phyloP scores from a whole-genome alignment of 1,140 invertebrate species.

The Steinernema khuongi region DNA sequence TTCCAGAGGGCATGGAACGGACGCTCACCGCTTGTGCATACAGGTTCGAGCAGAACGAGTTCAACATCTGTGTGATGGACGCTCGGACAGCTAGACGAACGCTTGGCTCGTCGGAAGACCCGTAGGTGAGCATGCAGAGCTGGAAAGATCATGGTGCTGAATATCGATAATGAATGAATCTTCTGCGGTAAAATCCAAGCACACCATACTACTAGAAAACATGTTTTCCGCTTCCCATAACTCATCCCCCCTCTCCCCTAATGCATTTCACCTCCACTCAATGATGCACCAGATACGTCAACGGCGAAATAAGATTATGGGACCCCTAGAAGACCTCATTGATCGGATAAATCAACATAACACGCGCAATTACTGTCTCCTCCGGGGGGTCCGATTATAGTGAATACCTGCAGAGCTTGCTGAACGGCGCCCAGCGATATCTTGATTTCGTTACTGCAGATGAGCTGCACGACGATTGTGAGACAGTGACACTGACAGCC shows the following conservation, averaged over 20 bases:
- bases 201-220: too few species aligned
- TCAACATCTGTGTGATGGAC: background rate
- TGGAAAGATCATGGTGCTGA: background rate
- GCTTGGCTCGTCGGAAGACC: background rate
- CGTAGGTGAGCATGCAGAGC: conserved; percentile 8
- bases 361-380: too few species aligned
- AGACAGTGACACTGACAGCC: conserved; percentile 9
- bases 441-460: background rate
- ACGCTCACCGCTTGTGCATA: background rate
- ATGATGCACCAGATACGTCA: too few species aligned
- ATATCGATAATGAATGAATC: too few species aligned
- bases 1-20: background rate
- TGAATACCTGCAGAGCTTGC: background rate
- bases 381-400: background rate
- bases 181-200: too few species aligned
- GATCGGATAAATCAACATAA: too few species aligned
- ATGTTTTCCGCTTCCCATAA: too few species aligned
- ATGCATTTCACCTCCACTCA: too few species aligned
- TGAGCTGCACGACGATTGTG: background rate
- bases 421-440: background rate
- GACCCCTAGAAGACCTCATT: too few species aligned
- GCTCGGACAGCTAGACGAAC: background rate
- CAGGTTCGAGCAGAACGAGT: conserved; percentile 9
- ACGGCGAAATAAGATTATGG: too few species aligned
- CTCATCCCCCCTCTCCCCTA: background rate